phyloP scores from a whole-genome alignment of 2,113 vertebrate genomes.

The Eublepharis macularius region DNA sequence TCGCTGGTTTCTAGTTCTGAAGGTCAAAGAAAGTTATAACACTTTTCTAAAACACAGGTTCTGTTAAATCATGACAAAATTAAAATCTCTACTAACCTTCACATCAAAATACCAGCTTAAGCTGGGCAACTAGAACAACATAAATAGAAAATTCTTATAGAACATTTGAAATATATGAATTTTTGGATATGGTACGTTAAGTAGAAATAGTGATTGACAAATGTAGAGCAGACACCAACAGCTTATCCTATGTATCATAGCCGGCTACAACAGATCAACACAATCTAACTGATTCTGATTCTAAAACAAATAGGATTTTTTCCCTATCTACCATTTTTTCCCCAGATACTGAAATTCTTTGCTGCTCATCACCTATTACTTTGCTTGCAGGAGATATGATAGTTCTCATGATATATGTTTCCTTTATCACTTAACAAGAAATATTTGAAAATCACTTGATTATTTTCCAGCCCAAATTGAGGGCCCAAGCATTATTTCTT shows the following conservation, averaged over 20 bases:
- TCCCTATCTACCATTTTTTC: constrained; percentile 4
- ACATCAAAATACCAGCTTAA: not conserved
- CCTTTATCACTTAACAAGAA: not conserved
- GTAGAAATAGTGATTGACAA: not conserved
- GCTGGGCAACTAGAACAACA: not conserved
- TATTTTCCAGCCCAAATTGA: not conserved
- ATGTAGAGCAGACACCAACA: not conserved
- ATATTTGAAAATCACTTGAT: not conserved
- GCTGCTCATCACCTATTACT: not conserved
- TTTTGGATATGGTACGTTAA: not conserved
- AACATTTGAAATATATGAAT: not conserved
- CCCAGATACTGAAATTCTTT: rapidly evolving
- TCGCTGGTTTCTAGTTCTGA: not conserved
- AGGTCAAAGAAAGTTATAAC: not conserved
- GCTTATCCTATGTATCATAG: not conserved
- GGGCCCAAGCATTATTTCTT: too few relatives aligned
- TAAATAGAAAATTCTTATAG: not conserved
- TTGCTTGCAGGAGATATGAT: not conserved
- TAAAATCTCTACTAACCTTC: not conserved
- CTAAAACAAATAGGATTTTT: not conserved
- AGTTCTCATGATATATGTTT: not conserved
- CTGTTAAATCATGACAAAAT: not conserved
- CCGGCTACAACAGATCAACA: not conserved
- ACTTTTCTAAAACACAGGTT: not conserved
- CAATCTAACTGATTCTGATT: not conserved